Evolutionary conservation across 2,113 vertebrate species (phyloP), one percentile per base, ranked within the genome.

Genomic region (Amazona guildingii): DNA sequence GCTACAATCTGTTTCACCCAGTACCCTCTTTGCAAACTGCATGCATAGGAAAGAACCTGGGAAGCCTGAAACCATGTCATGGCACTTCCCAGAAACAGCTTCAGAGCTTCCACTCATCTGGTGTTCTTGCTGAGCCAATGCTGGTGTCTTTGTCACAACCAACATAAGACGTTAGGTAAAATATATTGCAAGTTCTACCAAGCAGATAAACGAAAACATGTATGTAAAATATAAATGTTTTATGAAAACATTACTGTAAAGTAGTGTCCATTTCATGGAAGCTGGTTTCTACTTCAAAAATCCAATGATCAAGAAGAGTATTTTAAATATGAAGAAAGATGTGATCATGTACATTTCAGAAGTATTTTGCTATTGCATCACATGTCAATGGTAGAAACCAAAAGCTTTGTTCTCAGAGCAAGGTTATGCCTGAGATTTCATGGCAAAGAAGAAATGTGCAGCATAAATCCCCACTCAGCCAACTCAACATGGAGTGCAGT

Each of bases 301-400:
- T 25, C 4, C 20, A 46, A 16, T 13, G 28, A 52, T 33, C 9
- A 44, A 44, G 94, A 88, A 35, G 10, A 59, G 4, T 29, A 64
- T 72, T 78, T 83, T 8, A 85, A 82, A 89, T 13, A 18, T 89
- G 79, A 87, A 2, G 43, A 12, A 92, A 78, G 33, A 23, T 13
- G 17, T 41, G 41, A 39, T 79, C 0, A 0, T 18, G 46, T 16
- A 39, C 4, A 37, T 51, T n/a, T 76, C 29, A 67, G 28, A 83
- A 90, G 44, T 43, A 37, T n/a, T 80, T 86, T 59, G 48, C 48
- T 72, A 7, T 9, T 61, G 29, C 54, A 10, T 49, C 59, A 59
- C 0, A 1, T 39, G 25, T 23, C 43, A 41, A 13, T 63, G 12
- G 19, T 51, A 25, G 41, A 77, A 90, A 62, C 5, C 27, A 86